A percentile compares a stretch with the other conserved stretches of the same genome.
phyloP scores from a whole-genome alignment of 2,113 vertebrate species.

The Bungarus multicinctus region DNA sequence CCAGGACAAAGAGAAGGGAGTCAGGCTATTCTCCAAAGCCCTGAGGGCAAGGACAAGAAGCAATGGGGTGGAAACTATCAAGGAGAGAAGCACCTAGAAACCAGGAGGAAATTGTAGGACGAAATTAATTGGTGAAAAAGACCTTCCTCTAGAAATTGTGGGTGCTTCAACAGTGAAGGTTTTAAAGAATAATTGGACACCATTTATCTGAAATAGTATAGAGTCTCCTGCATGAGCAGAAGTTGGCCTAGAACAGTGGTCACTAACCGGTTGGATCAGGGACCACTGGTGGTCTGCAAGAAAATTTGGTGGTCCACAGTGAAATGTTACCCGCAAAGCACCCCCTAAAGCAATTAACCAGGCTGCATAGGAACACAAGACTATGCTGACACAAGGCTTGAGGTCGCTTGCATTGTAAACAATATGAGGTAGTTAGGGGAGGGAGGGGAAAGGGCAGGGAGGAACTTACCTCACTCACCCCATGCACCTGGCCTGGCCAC shows the following conservation, averaged over 20 bases:
- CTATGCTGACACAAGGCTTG: too few relatives aligned
- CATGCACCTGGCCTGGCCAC: too few relatives aligned
- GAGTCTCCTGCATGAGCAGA: background rate
- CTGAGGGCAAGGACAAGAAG: background rate
- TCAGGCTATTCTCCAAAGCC: background rate
- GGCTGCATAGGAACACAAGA: too few relatives aligned
- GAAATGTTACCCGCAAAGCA: too few relatives aligned
- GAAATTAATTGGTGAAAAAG: background rate
- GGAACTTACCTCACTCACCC: too few relatives aligned
- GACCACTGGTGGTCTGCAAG: too few relatives aligned
- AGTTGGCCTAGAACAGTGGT: background rate
- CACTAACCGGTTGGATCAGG: too few relatives aligned
- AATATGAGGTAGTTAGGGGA: too few relatives aligned
- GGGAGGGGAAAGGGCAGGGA: too few relatives aligned
- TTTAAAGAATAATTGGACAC: background rate
- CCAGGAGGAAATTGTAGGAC: background rate
- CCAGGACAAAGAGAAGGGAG: background rate
- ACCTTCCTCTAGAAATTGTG: background rate
- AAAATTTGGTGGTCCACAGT: too few relatives aligned
- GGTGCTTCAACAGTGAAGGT: background rate
- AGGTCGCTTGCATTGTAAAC: too few relatives aligned
- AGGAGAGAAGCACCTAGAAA: background rate
- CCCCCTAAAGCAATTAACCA: too few relatives aligned
- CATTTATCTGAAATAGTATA: background rate
- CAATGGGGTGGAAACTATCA: background rate